Base-by-base conservation (phyloP, 2,113 vertebrate genomes). In the Neotoma lepida region DNA sequence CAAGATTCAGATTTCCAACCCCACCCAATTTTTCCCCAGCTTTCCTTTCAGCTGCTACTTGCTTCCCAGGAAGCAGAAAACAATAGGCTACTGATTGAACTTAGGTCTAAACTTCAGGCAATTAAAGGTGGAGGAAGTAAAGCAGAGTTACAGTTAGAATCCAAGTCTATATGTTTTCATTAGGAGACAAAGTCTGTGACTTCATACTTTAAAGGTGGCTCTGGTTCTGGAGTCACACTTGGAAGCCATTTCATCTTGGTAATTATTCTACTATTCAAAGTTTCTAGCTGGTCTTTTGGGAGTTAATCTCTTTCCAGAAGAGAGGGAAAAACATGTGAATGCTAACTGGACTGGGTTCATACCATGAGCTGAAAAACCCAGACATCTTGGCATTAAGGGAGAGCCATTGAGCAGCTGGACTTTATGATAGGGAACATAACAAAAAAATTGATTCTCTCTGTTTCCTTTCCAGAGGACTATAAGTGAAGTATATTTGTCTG, bases 1-100 rank as follows among this genome's bases (percentile, higher is more conserved):
- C 95, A 94, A 95, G 87, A 89, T 97, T 96, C 85, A 95, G 68
- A 94, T 98, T 95, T 95, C 93, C 93, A 95, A 76, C 54, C 33
- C 77, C 54, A 94, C 82, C 71, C 85, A 95, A 17, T 96, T 95
- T 68, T 93, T 44, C 76, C 71, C 90, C 61, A 92, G 39, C 80
- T 89, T 54, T 97, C 58, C 89, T 95, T 96, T 97, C 54, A 91
- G 58, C 86, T 94, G 54, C 74, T 86, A 17, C 54, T 90, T 89
- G 91, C 93, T 97, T 92, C 89, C 49, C 96, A 97, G 86, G 94
- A 97, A 97, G 61, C 84, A 95, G 87, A 92, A 95, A 96, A 96
- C 94, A 97, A 96, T 97, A 94, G 87, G 44, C 73, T 94, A 71
- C 70, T 96, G 94, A 96, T 91, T 96, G 91, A 86, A 91, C 94